Evolutionary conservation across 2,888 invertebrate genomes (phyloP), one percentile per base, ranked within the genome.

Genomic region (Hirtodrosophila alboralis): DNA sequence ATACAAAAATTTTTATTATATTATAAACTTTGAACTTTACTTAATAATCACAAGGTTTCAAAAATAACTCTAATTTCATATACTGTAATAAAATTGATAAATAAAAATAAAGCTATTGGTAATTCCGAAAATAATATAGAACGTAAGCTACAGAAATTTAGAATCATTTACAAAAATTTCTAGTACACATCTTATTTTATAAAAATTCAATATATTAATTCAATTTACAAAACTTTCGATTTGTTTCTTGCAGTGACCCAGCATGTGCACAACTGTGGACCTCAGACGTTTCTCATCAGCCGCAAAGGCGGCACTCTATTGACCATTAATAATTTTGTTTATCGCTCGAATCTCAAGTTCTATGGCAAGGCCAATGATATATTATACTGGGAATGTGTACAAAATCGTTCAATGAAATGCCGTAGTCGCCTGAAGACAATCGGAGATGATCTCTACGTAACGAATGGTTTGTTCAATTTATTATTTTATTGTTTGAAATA

Each of bases 311-410:
- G 90, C 14, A 89, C 87, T 0, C 76, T 91, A 27, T 69, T 91
- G 23, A 89, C 89, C 28, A 87, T 90, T 36, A 89, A 90, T 53
- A 88, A 91, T 58, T 91, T 88, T 54, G 80, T 91, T 12, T 91
- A 91, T 65, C 89, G 91, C 31, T 91, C 91, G 21, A 91, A 91
- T 85, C 85, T 90, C 18, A 89, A 89, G 58, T 83, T 90, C 23
- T 90, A 89, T 52, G 91, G 91, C 14, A 86, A 88, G 4, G 71
- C 81, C 48, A 75, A 76, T 37, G 88, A 91, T 44, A 90, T 89
- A 53, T 84, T 90, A n/a, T 91, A 91, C 38, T 91, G 91, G 91
- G 91, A 91, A 70, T 91, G 91, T 48, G 89, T 91, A 16, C 90
- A 90, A 34, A 91, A 91, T 71, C 88, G 91, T n/a, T 89, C 90